Percentiles rank a stretch among this genome's conserved stretches.
phyloP scores from a whole-genome alignment of 2,888 invertebrate species.

The Mythimna ferrago region DNA sequence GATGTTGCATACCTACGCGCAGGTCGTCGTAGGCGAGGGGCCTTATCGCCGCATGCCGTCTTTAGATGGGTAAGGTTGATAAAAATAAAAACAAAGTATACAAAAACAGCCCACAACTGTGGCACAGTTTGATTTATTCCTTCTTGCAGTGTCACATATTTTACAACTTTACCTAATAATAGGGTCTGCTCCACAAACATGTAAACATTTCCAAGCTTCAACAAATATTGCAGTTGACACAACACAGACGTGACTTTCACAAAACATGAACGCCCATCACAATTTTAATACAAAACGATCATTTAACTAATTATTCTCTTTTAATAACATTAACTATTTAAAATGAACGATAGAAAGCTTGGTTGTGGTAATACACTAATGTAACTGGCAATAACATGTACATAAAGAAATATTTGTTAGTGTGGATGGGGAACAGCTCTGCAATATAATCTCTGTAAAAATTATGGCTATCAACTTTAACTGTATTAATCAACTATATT shows the following conservation, averaged over 20 bases:
- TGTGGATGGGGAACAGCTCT: slow-evolving; percentile 37
- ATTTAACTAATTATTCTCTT: slow-evolving; percentile 42
- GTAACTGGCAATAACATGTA: slow-evolving; percentile 60
- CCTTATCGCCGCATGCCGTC: too few relatives aligned
- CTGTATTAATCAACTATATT: slow-evolving; percentile 14
- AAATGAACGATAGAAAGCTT: slow-evolving; percentile 49
- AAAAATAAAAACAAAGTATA: slow-evolving; percentile 56
- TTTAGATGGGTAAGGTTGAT: neutral
- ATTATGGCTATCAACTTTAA: slow-evolving; percentile 38
- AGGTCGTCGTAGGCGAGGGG: too few relatives aligned
- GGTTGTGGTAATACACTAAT: slow-evolving; percentile 60
- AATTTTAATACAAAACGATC: slow-evolving; percentile 41
- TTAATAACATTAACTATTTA: slow-evolving; percentile 32
- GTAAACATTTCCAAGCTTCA: slow-evolving; percentile 68
- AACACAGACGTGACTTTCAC: slow-evolving; percentile 52
- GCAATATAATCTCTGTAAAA: slow-evolving; percentile 46
- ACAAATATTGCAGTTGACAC: slow-evolving; percentile 64
- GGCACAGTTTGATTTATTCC: slow-evolving; percentile 88
- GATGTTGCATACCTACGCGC: too few relatives aligned
- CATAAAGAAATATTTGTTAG: slow-evolving; percentile 56
- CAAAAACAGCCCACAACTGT: slow-evolving; percentile 86
- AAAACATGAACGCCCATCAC: slow-evolving; percentile 48
- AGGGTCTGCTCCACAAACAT: slow-evolving; percentile 76
- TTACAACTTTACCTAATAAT: slow-evolving; percentile 76
- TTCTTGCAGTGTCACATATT: slow-evolving; percentile 80